Conservation (phyloP, 37 sponge, comb jelly and placozoan species). For the Oopsacas minuta region DNA sequence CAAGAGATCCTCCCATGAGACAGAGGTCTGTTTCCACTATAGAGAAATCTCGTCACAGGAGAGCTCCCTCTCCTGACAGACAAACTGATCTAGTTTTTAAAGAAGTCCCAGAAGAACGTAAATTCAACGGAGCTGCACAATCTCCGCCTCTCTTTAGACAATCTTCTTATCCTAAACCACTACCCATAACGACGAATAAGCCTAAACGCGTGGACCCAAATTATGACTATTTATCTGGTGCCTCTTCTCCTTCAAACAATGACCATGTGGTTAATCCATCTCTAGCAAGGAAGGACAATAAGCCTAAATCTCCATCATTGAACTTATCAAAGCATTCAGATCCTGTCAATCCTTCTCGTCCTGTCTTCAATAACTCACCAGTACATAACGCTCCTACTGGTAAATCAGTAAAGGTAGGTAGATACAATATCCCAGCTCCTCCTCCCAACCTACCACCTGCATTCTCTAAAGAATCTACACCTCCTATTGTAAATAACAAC, state of each 20-base stretch:
- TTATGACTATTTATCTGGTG: background rate
- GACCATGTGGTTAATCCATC: background rate
- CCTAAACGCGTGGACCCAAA: background rate
- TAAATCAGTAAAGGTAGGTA: background rate
- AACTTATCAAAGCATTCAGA: background rate
- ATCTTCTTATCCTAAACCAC: background rate
- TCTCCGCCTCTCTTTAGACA: background rate
- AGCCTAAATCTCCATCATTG: background rate
- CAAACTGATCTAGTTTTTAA: background rate
- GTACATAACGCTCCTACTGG: background rate
- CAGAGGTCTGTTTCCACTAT: background rate
- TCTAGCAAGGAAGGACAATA: background rate
- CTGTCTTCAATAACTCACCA: background rate
- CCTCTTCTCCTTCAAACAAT: background rate
- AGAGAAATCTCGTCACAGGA: background rate
- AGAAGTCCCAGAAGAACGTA: background rate
- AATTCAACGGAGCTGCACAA: background rate
- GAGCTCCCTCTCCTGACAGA: background rate
- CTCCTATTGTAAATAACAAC: too few species aligned
- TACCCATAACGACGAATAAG: background rate
- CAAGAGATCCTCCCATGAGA: background rate
- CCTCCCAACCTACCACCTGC: background rate
- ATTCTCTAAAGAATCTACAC: background rate
- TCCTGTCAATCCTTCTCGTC: background rate
- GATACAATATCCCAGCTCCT: background rate